A percentile compares a stretch with the other conserved stretches of the same genome.
phyloP scores from a whole-genome alignment of 2,797 vertebrate genomes.

The Catharus ustulatus region DNA sequence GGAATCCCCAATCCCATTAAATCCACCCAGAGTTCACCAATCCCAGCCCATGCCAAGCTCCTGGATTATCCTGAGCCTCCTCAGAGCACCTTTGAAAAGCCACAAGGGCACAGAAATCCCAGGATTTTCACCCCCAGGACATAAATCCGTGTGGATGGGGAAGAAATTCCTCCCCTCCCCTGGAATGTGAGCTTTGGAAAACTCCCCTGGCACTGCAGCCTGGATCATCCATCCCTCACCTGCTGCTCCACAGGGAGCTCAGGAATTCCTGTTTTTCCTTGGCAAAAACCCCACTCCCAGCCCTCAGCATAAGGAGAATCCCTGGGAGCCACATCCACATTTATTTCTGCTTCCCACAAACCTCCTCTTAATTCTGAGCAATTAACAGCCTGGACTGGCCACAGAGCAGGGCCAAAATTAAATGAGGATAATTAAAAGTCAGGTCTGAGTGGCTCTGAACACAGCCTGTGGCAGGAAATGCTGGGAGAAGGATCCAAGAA shows the following conservation, averaged over 20 bases:
- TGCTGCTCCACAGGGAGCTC: background rate
- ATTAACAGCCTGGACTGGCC: background rate
- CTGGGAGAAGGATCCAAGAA: background rate
- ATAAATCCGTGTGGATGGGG: accelerated
- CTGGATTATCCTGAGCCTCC: background rate
- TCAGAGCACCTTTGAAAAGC: background rate
- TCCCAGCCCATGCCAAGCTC: background rate
- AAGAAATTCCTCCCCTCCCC: background rate
- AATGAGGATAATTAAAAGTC: background rate
- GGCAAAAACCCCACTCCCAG: background rate
- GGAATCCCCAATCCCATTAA: background rate
- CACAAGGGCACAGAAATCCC: background rate
- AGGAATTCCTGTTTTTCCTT: background rate
- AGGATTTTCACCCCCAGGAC: background rate
- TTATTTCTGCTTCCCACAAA: background rate
- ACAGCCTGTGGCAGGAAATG: accelerated
- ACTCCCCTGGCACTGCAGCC: background rate
- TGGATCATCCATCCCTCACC: background rate
- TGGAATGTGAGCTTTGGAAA: accelerated
- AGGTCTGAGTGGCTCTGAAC: background rate
- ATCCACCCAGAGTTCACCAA: background rate
- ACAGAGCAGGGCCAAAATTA: accelerated
- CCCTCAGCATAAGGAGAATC: background rate
- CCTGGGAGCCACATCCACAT: no score
- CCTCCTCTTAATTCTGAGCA: background rate